Conservation (phyloP, 2,797 vertebrate genomes). For the Nothura maculosa region DNA sequence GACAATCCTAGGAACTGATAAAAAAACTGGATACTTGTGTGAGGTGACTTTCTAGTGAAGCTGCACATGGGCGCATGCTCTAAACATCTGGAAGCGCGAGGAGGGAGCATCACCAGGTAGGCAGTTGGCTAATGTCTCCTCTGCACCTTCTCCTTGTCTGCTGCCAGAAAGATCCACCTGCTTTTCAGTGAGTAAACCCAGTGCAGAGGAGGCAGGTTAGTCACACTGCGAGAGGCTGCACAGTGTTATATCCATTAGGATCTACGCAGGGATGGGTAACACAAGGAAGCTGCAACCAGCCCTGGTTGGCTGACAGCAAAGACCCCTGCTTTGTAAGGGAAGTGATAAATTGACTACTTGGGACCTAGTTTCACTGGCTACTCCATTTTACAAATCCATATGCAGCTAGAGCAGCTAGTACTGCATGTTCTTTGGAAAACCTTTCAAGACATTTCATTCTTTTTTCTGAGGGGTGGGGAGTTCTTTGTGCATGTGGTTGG, state of each 20-base stretch:
- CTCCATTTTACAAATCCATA: background rate
- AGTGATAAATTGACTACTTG: background rate
- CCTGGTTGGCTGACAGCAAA: rapidly evolving
- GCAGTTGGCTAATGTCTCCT: background rate
- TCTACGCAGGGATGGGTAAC: background rate
- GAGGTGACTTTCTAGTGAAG: background rate
- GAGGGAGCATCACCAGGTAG: background rate
- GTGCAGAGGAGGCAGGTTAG: too few species aligned
- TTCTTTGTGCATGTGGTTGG: rapidly evolving
- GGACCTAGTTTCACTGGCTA: background rate
- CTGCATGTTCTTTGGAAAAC: background rate
- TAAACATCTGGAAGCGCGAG: rapidly evolving
- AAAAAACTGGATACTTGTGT: background rate
- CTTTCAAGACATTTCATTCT: background rate
- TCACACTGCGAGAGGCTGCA: too few species aligned
- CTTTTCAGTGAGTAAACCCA: background rate
- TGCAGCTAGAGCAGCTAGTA: background rate
- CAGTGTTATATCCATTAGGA: background rate
- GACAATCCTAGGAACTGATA: background rate
- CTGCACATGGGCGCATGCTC: background rate
- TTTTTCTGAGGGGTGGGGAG: background rate
- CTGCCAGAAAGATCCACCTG: background rate
- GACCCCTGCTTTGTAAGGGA: background rate
- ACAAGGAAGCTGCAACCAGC: background rate
- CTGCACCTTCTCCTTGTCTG: background rate